These are phyloP conservation scores for Gila robusta DNA, from an alignment of 2,797 vertebrate species.

Conservation along the genomic window DNA sequence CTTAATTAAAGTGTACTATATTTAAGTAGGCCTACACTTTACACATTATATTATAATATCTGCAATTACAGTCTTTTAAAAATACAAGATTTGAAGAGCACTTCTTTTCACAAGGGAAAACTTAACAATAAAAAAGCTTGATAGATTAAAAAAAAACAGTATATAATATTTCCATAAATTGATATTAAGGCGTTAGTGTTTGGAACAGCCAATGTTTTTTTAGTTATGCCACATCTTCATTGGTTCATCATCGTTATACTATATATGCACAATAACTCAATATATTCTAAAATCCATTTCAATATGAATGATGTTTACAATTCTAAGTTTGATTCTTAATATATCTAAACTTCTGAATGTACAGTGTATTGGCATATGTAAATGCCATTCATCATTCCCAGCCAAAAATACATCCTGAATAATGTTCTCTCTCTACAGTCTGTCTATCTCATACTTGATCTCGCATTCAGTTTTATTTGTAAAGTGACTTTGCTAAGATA, in stretches of 20 bases:
- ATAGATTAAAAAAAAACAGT: no score
- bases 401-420: neutral
- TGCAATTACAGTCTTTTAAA: neutral
- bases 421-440: neutral
- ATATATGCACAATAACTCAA: neutral
- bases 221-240: neutral
- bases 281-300: neutral
- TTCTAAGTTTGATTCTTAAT: neutral
- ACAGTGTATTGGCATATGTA: neutral
- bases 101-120: no score
- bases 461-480: conserved; percentile 66
- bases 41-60: no score
- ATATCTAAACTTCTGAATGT: neutral
- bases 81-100: no score
- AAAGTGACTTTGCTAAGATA: conserved; percentile 86
- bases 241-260: neutral
- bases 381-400: neutral
- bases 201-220: neutral
- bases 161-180: neutral
- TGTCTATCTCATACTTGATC: neutral
- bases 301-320: neutral
- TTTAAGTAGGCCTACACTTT: neutral
- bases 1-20: neutral
- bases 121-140: no score
- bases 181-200: neutral